These are phyloP conservation scores for Oxyura jamaicensis DNA, from an alignment of 2,113 vertebrate species.

Conservation along the genomic window DNA sequence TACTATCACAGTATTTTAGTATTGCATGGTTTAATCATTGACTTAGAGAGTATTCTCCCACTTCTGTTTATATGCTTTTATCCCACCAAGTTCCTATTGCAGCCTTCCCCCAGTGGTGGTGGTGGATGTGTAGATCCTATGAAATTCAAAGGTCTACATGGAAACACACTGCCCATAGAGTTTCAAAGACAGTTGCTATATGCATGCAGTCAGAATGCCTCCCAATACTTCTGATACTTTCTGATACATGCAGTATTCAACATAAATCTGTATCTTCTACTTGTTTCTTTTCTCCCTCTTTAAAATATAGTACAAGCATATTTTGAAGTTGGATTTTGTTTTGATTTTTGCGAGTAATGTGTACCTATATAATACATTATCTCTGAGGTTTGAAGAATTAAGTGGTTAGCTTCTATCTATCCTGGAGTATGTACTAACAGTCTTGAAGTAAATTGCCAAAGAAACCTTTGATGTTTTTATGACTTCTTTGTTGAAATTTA, in stretches of 20 bases:
- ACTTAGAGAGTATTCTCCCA: not conserved
- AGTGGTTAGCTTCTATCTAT: not conserved
- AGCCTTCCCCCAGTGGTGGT: not conserved
- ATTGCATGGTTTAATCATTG: not conserved
- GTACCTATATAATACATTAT: not conserved
- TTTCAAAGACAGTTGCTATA: not conserved
- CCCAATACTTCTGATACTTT: not conserved
- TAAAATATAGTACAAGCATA: not conserved
- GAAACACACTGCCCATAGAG: not conserved
- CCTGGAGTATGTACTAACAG: not conserved
- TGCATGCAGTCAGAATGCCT: not conserved
- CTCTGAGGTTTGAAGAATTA: not conserved
- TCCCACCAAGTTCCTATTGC: not conserved
- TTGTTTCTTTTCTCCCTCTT: not conserved
- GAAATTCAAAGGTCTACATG: not conserved
- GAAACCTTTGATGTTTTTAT: not conserved
- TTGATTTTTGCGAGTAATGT: not conserved
- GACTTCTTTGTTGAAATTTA: not conserved
- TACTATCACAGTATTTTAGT: not conserved
- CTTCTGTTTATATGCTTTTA: not conserved
- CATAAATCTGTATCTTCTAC: not conserved
- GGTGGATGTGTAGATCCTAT: not conserved
- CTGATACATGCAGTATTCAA: not conserved
- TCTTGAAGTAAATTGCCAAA: not conserved
- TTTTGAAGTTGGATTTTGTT: not conserved